Percentiles rank a stretch among this genome's conserved stretches.
Evolutionary conservation across 2,888 invertebrate genomes (phyloP).

Genomic region (Hirtodrosophila histrioides): DNA sequence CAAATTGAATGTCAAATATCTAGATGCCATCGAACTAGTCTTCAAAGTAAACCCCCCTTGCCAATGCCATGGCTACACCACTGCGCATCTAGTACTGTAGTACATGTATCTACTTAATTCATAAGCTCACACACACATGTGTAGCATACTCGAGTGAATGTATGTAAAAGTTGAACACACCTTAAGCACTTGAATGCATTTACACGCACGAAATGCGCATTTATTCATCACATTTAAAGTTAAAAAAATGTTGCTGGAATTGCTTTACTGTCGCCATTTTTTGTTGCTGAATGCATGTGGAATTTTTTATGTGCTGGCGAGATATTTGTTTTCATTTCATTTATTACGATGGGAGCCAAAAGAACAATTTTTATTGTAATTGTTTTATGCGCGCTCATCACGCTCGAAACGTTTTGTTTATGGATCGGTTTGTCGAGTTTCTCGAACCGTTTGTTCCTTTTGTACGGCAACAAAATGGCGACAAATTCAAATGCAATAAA

Average conservation of each 20-base stretch:
- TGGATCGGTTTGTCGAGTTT: slow-evolving; percentile 48
- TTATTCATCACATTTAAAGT: slow-evolving; percentile 47
- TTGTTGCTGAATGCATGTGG: slow-evolving; percentile 9
- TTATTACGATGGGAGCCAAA: slow-evolving; percentile 44
- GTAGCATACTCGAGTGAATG: neutral
- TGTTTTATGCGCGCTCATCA: slow-evolving; percentile 70
- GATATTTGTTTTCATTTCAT: slow-evolving; percentile 75
- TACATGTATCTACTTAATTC: no score
- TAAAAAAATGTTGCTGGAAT: slow-evolving; percentile 4
- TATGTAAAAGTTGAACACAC: slow-evolving; percentile 30
- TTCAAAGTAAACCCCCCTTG: no score
- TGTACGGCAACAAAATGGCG: slow-evolving; percentile 50
- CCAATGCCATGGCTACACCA: no score
- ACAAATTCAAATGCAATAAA: slow-evolving; percentile 75
- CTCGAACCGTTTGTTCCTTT: neutral
- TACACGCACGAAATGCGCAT: slow-evolving; percentile 34
- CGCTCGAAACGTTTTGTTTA: slow-evolving; percentile 57
- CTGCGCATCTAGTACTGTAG: no score
- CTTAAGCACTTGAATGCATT: slow-evolving; percentile 49
- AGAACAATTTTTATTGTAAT: slow-evolving; percentile 60
- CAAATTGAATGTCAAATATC: no score
- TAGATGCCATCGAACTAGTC: no score
- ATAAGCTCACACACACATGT: no score
- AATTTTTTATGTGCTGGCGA: slow-evolving; percentile 45
- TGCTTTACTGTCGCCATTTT: slow-evolving; percentile 9